phyloP scores from a whole-genome alignment of 2,797 vertebrate genomes.

The Fringilla coelebs region DNA sequence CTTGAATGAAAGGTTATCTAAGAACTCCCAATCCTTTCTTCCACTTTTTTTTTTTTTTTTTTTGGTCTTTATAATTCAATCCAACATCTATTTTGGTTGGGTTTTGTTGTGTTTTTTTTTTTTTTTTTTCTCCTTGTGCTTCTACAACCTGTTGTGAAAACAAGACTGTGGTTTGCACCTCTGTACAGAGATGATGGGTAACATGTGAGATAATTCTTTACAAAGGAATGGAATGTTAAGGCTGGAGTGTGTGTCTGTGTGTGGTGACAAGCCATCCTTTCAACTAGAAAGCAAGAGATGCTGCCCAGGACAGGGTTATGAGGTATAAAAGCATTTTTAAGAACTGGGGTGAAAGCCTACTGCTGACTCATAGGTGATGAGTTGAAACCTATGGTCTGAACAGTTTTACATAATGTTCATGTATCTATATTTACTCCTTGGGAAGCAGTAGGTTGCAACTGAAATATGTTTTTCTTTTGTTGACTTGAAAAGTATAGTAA shows the following conservation, averaged over 20 bases:
- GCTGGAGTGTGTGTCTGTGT: neutral
- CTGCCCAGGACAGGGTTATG: neutral
- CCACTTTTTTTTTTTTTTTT: fast-evolving
- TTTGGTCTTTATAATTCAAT: neutral
- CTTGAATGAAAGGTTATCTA: neutral
- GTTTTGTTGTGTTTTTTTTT: neutral
- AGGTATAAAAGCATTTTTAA: neutral
- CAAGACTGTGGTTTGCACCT: neutral
- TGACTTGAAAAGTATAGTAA: neutral
- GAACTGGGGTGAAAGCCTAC: neutral
- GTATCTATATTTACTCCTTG: neutral
- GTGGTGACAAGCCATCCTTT: neutral
- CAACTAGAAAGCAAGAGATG: neutral
- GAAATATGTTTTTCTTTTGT: neutral
- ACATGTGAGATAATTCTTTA: neutral
- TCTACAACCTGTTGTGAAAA: neutral
- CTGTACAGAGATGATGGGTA: neutral
- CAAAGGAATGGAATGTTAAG: neutral
- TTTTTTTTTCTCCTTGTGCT: fast-evolving
- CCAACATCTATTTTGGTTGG: neutral
- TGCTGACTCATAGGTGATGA: neutral
- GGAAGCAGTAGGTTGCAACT: neutral
- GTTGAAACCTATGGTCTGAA: neutral
- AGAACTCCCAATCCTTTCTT: fast-evolving
- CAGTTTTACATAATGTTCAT: neutral